Evolutionary conservation across 1,140 invertebrate genomes (phyloP).

Genomic region (Antheraea mylitta): DNA sequence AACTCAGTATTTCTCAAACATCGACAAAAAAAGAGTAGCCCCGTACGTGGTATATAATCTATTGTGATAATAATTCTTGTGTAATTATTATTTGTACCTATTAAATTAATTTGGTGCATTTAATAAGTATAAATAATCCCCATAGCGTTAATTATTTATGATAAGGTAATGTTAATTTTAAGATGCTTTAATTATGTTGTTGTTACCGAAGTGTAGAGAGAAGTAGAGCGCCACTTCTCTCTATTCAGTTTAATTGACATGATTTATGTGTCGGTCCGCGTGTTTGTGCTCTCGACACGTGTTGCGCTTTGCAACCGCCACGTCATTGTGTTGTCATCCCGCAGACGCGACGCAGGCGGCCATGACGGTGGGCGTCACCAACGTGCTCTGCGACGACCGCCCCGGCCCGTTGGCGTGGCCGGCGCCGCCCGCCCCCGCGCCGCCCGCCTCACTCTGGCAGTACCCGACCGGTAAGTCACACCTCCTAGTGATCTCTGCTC

Average conservation of each 20-base stretch:
- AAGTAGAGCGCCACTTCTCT: too few relatives aligned
- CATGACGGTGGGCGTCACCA: conserved; percentile 80
- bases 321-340: conserved; percentile 53
- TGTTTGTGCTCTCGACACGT: not conserved
- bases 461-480: conserved; percentile 83
- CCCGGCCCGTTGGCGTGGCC: conserved; percentile 69
- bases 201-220: too few relatives aligned
- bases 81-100: too few relatives aligned
- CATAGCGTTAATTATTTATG: too few relatives aligned
- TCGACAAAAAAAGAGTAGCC: too few relatives aligned
- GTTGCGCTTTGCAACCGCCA: conserved; percentile 32
- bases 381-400: conserved; percentile 74
- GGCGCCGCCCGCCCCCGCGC: conserved; percentile 64
- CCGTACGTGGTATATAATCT: too few relatives aligned
- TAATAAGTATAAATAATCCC: too few relatives aligned
- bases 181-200: too few relatives aligned
- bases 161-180: too few relatives aligned
- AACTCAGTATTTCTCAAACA: too few relatives aligned
- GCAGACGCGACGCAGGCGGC: conserved; percentile 77
- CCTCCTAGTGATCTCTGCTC: conserved; percentile 52
- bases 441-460: conserved; percentile 84
- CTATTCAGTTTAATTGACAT: not conserved
- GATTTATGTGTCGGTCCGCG: not conserved
- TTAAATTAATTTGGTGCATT: too few relatives aligned
- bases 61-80: too few relatives aligned